Base-by-base conservation (phyloP, 2,113 vertebrate species). In the Struthidea cinerea region DNA sequence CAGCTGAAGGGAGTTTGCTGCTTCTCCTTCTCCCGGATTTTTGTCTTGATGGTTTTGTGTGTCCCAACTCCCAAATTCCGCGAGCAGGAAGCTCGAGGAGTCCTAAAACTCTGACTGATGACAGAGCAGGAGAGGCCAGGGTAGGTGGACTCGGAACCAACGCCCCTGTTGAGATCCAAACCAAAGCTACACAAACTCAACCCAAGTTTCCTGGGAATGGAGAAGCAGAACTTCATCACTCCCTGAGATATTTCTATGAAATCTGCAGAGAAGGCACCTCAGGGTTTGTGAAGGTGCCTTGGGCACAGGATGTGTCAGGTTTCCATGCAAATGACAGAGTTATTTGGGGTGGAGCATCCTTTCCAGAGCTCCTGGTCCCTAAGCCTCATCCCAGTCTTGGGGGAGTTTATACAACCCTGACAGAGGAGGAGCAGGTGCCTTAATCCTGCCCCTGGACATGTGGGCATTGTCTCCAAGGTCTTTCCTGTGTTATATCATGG, bases 361-460 rank as follows among this genome's bases (percentile, higher is more conserved):
- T 74, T 47, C 64, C 44, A 42, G 55, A 69, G 26, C 37, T 61
- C 20, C 41, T 64, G 20, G 13, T 24, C 59, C n/a, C 49, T 46
- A 28, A 81, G 26, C 16, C 53, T 68, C 59, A 12, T 9, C 33
- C n/a, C 46, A 47, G 3, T 20, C n/a, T 28, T 56, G 6, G 30
- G 15, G 13, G 44, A 55, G 39, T 49, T 44, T 30, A 44, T 35
- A 35, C 3, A 44, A 11, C 18, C 18, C 4, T 27, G 49, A 63
- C 8, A 57, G 88, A 59, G 39, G 49, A 75, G 46, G 35, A 84
- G 16, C 18, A 41, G 16, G 16, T 32, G 37, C 32, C 27, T 49
- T 39, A 23, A 10, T 23, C 39, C 21, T 37, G 37, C 8, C 19
- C n/a, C 26, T 7, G 33, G 46, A 55, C 35, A 24, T 0, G 2